Evolutionary conservation across 2,888 invertebrate species (phyloP).

Genomic region (Prosapia bicincta): DNA sequence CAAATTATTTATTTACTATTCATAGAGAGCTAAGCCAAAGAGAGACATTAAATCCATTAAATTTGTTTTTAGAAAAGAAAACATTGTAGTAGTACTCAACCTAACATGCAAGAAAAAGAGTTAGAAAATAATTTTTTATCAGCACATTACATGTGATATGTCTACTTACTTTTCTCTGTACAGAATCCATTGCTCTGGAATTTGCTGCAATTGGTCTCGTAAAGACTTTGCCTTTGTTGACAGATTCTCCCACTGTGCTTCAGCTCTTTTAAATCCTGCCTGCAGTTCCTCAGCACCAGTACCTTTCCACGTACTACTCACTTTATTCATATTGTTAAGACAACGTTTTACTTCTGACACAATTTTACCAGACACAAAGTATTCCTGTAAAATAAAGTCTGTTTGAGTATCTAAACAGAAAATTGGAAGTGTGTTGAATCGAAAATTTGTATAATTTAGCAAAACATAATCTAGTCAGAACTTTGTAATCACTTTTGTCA

Average conservation of each 20-base stretch:
- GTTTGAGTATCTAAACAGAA: no score
- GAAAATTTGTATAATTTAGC: no score
- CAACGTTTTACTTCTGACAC: constrained; percentile 63
- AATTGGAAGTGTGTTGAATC: no score
- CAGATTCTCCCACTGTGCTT: constrained; percentile 71
- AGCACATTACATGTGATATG: no score
- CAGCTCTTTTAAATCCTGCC: constrained; percentile 63
- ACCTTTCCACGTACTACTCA: constrained; percentile 64
- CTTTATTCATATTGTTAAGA: constrained; percentile 71
- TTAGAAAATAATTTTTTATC: background rate
- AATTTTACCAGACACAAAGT: constrained; percentile 53
- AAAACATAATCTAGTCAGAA: no score
- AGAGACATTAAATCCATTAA: no score
- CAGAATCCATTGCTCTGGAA: constrained; percentile 87
- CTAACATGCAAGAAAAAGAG: background rate
- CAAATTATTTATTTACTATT: no score
- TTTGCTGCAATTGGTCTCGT: constrained; percentile 69
- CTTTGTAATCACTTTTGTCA: no score
- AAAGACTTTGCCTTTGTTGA: constrained; percentile 68
- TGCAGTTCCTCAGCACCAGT: constrained; percentile 63
- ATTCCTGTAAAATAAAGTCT: constrained; percentile 26
- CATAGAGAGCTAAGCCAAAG: no score
- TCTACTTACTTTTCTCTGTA: constrained; percentile 65
- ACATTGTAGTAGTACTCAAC: no score
- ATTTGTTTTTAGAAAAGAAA: no score